Evolutionary conservation across 2,113 vertebrate genomes (phyloP), one percentile per base, ranked within the genome.

Genomic region (Salminus brasiliensis): DNA sequence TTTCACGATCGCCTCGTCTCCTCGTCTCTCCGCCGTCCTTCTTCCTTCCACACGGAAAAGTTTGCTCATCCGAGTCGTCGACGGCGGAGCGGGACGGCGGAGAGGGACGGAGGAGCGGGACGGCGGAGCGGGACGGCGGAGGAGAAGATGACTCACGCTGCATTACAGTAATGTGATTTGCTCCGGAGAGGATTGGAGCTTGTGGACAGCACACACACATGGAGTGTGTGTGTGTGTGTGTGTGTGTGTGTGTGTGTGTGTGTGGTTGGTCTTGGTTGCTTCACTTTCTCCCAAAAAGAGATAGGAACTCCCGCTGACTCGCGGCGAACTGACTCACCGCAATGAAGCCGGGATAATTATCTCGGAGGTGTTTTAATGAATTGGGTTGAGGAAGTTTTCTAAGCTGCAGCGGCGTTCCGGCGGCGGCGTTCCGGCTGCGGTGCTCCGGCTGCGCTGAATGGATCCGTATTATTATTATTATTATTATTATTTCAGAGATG

Each of bases 31-130:
- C 41, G 85, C 41, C 62, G 34, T 80, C 36, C 53, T 74, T 73
- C 53, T 69, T 62, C 63, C 60, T 59, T 59, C 60, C 74, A 82
- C 76, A 73, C 81, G 78, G 36, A 25, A 60, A 4, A 4, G 5
- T 23, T 41, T 25, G 66, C 16, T 45, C 12, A 4, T 30, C 39
- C 49, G n/a, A n/a, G 18, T 15, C 32, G 62, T n/a, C n/a, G 23
- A 18, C 39, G 55, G 30, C 23, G 9, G 32, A n/a, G n/a, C n/a
- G n/a, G 30, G 45, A 74, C 34, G n/a, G 47, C 43, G 29, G 43
- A 53, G 57, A 1, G 21, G 13, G n/a, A n/a, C 41, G 11, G 53
- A 63, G 36, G 43, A 75, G 32, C n/a, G n/a, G n/a, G 23, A 18
- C 39, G 55, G 30, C 23, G 9, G 32, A n/a, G n/a, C n/a, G n/a